Percentiles rank a stretch among this genome's conserved stretches.
These are phyloP conservation scores for Lepus oiostolus DNA, from an alignment of 2,797 vertebrate genomes.

Conservation along the genomic window DNA sequence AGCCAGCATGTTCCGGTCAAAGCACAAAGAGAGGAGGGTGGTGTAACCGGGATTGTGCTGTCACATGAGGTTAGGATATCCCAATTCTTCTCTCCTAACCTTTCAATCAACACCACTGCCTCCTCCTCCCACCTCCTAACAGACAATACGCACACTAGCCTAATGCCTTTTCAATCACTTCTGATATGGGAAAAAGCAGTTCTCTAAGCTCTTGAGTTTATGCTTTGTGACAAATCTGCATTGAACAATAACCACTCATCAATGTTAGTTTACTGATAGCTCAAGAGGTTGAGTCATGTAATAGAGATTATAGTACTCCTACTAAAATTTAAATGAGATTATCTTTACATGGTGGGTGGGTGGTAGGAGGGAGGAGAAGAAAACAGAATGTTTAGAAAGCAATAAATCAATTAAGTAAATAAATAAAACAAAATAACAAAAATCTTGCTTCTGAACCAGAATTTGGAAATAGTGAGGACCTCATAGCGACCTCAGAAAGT, in stretches of 20 bases:
- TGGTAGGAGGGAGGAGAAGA: neutral
- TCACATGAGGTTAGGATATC: conserved; percentile 64
- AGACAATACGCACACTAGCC: neutral
- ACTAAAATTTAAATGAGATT: conserved; percentile 77
- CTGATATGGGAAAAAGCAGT: conserved; percentile 27
- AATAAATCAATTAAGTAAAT: neutral
- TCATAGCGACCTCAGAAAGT: neutral
- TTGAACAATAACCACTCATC: conserved; percentile 59
- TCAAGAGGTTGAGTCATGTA: conserved; percentile 67
- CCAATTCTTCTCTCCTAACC: neutral
- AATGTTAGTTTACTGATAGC: conserved; percentile 76
- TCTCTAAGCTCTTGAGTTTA: neutral
- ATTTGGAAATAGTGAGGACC: conserved; percentile 3
- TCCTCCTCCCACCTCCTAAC: neutral
- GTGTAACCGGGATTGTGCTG: conserved; percentile 50
- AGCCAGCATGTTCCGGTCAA: neutral
- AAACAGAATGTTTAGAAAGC: conserved; percentile 46
- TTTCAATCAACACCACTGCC: conserved; percentile 5
- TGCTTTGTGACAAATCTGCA: conserved; percentile 71
- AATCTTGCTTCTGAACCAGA: conserved; percentile 16
- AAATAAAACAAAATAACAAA: neutral
- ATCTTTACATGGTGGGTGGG: conserved; percentile 79
- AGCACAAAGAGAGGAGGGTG: conserved; percentile 44
- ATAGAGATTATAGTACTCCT: conserved; percentile 68
- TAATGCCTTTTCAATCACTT: conserved; percentile 63